Percentiles rank a stretch among this genome's conserved stretches.
Conservation (phyloP, 2,888 invertebrate genomes). For the Falcaria lacertinaria region DNA sequence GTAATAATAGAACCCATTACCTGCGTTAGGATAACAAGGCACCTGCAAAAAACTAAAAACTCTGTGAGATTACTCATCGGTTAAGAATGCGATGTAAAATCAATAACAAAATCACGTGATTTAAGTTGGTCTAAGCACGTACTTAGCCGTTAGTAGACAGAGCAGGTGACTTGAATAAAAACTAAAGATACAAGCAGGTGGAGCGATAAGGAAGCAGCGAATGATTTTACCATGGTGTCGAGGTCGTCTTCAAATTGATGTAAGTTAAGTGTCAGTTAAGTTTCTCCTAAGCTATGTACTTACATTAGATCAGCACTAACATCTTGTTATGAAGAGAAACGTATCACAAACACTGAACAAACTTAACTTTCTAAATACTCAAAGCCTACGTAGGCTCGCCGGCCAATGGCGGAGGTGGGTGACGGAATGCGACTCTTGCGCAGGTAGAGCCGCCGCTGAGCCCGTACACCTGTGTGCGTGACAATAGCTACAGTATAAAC, state of each 20-base stretch:
- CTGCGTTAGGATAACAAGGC: background rate
- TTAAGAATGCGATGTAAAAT: slow-evolving; percentile 26
- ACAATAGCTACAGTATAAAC: slow-evolving; percentile 50
- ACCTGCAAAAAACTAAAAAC: slow-evolving; percentile 12
- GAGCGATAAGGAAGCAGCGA: background rate
- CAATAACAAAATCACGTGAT: slow-evolving; percentile 7
- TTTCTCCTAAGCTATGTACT: slow-evolving; percentile 12
- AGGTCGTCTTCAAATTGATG: background rate
- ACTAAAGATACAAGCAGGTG: background rate
- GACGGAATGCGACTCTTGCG: slow-evolving; percentile 75
- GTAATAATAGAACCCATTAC: background rate
- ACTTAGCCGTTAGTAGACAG: background rate
- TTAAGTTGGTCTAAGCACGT: background rate
- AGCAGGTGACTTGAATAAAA: background rate
- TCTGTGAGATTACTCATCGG: slow-evolving; percentile 32
- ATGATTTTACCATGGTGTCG: slow-evolving; percentile 4
- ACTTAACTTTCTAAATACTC: slow-evolving; percentile 61
- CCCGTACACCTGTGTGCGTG: slow-evolving; percentile 44
- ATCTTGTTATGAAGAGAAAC: slow-evolving; percentile 26
- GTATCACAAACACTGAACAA: slow-evolving; percentile 37
- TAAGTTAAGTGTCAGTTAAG: background rate
- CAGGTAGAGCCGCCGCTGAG: slow-evolving; percentile 56
- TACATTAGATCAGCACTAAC: slow-evolving; percentile 26
- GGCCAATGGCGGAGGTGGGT: slow-evolving; percentile 64
- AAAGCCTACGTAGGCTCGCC: slow-evolving; percentile 63